phyloP scores from a whole-genome alignment of 2,797 vertebrate species.

The Coracias cyanogaster region DNA sequence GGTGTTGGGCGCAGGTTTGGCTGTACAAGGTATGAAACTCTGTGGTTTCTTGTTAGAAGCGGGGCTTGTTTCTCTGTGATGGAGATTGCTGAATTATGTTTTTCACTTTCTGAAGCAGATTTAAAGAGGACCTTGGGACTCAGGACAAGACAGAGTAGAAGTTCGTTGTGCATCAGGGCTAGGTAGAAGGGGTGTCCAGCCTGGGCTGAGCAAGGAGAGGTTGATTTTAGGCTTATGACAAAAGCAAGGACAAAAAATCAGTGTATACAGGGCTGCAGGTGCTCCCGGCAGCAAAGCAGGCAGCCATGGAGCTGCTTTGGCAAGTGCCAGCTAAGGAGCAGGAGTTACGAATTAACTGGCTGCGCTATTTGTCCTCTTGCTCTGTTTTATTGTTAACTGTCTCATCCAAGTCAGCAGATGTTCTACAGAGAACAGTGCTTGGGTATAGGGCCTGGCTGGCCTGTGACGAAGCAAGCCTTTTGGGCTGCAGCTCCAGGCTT shows the following conservation, averaged over 20 bases:
- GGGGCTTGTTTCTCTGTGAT: not conserved
- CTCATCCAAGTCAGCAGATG: not conserved
- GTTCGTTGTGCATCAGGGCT: too few relatives aligned
- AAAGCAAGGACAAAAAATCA: too few relatives aligned
- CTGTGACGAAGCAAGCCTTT: not conserved
- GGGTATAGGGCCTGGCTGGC: not conserved
- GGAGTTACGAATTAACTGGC: not conserved
- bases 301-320: not conserved
- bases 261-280: not conserved
- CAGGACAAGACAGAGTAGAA: not conserved
- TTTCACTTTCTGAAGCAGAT: not conserved
- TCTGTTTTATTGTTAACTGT: not conserved
- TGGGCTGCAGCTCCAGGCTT: not conserved
- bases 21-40: accelerated
- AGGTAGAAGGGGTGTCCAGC: too few relatives aligned
- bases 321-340: not conserved
- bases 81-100: not conserved
- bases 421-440: not conserved
- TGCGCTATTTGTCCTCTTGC: not conserved
- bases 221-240: too few relatives aligned
- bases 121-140: not conserved
- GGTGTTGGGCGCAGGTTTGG: not conserved
- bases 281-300: not conserved
- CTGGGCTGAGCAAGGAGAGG: too few relatives aligned
- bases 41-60: not conserved